A percentile compares a stretch with the other conserved stretches of the same genome.
These are phyloP conservation scores for Gymnothorax reevesii DNA, from an alignment of 2,797 vertebrate genomes.

Conservation along the genomic window DNA sequence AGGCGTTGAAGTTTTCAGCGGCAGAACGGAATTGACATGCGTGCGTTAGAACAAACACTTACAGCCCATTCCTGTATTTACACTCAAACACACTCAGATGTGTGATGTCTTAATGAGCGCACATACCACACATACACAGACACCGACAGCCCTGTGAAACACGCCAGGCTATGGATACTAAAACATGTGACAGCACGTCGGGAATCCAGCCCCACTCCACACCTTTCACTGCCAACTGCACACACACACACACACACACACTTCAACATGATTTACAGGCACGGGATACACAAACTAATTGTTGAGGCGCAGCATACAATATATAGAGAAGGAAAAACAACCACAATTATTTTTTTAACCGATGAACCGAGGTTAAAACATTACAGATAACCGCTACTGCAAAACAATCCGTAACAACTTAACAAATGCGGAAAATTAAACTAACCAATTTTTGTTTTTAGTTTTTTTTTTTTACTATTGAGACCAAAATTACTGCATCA, in stretches of 20 bases:
- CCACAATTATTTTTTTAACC: not conserved
- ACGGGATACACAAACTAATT: not conserved
- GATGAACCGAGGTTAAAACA: not conserved
- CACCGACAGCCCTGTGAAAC: conserved; percentile 31
- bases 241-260: conserved; percentile 49
- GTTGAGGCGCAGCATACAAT: not conserved
- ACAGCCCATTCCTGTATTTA: not conserved
- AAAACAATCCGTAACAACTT: not conserved
- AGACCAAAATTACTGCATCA: not conserved
- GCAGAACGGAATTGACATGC: too few relatives aligned
- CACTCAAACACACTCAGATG: not conserved
- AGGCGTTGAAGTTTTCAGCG: too few relatives aligned
- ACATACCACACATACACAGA: conserved; percentile 9
- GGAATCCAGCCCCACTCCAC: conserved; percentile 58
- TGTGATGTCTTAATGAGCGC: not conserved
- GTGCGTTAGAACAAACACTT: too few relatives aligned
- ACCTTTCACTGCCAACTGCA: conserved; percentile 65
- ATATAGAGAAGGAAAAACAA: not conserved
- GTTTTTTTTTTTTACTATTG: not conserved
- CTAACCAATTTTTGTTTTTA: not conserved
- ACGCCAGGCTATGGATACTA: conserved; percentile 46
- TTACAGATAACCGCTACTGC: not conserved
- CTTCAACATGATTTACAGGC: conserved; percentile 20
- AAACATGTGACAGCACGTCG: conserved; percentile 60
- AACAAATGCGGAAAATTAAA: not conserved